phyloP scores from a whole-genome alignment of 2,113 vertebrate genomes.

The Pyrgilauda ruficollis region DNA sequence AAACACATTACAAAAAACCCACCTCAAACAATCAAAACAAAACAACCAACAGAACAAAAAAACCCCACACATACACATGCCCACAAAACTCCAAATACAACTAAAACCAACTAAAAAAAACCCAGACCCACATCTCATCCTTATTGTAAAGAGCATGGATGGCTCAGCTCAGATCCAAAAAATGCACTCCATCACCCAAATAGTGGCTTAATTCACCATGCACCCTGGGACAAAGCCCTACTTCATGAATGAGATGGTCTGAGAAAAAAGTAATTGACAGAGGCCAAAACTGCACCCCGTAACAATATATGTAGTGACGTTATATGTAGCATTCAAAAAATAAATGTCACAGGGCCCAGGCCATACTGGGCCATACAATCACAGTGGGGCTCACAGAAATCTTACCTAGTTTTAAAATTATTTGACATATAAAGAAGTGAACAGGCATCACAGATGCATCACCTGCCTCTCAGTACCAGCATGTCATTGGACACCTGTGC shows the following conservation, averaged over 20 bases:
- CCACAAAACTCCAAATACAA: too few relatives aligned
- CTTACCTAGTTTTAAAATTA: neutral
- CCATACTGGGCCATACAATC: neutral
- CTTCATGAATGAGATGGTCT: rapidly evolving
- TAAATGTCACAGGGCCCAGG: neutral
- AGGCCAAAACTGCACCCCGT: neutral
- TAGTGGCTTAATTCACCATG: neutral
- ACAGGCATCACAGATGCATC: rapidly evolving
- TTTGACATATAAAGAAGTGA: neutral
- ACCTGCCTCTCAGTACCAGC: neutral
- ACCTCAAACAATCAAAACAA: neutral
- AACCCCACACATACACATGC: rapidly evolving
- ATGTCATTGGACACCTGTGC: neutral
- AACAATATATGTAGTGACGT: neutral
- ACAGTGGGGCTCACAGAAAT: neutral
- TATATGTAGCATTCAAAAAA: neutral
- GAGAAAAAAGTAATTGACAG: neutral
- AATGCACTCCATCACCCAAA: neutral
- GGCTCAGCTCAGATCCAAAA: neutral
- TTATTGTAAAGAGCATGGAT: neutral
- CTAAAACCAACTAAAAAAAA: neutral
- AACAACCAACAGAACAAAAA: neutral
- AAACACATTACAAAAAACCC: neutral
- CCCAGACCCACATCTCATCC: neutral
- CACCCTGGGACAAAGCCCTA: neutral